A percentile compares a stretch with the other conserved stretches of the same genome.
phyloP scores from a whole-genome alignment of 2,797 vertebrate species.

The Vespertilio murinus region DNA sequence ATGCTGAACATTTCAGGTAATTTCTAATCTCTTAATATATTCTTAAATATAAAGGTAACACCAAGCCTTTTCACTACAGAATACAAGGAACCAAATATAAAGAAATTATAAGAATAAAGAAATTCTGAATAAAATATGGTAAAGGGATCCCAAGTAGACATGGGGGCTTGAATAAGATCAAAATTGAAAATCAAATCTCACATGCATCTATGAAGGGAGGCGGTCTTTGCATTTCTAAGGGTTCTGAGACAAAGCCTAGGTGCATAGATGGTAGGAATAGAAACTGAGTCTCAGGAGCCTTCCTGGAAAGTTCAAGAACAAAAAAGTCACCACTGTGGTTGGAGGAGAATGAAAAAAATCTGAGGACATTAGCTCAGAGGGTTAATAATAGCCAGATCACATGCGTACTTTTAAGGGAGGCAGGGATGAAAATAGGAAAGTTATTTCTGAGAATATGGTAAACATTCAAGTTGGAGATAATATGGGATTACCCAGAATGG shows the following conservation, averaged over 20 bases:
- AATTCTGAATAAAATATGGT: not conserved
- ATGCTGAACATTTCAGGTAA: not conserved
- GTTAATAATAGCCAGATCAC: not conserved
- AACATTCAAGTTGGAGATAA: not conserved
- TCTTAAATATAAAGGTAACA: not conserved
- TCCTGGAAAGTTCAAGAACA: not conserved
- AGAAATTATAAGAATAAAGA: not conserved
- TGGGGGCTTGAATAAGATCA: not conserved
- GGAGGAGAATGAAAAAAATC: not conserved
- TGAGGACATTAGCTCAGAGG: not conserved
- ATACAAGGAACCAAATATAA: not conserved
- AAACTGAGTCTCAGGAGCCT: not conserved
- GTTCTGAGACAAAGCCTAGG: not conserved
- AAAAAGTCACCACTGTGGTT: not conserved
- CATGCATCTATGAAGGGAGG: not conserved
- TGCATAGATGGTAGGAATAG: accelerated
- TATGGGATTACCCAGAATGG: not conserved
- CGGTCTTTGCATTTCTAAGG: not conserved
- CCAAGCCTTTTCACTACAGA: not conserved
- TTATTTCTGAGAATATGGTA: not conserved
- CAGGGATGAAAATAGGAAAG: not conserved
- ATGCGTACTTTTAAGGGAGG: not conserved
- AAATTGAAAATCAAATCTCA: not conserved
- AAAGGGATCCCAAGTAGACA: not conserved
- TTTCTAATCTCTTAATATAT: not conserved